Evolutionary conservation across 2,888 invertebrate species (phyloP), one percentile per base, ranked within the genome.

Genomic region (Amaurobius ferox): DNA sequence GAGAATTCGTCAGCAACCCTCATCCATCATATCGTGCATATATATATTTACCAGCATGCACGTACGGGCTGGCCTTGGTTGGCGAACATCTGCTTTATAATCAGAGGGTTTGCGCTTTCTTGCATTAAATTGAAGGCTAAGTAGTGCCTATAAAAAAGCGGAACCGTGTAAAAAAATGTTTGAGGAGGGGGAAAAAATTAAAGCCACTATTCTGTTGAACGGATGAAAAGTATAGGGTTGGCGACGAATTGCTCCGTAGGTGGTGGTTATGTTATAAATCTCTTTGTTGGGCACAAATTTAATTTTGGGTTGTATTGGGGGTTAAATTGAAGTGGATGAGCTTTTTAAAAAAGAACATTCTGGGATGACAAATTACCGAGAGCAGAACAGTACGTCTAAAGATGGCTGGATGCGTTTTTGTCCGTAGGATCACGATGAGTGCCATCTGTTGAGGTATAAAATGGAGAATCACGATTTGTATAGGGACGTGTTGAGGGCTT

Each of bases 61-160:
- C 40, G 55, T 19, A 64, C 76, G 68, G 73, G 80, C 74, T 68
- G 67, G 67, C 55, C 32, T 26, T 71, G 61, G n/a, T n/a, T n/a
- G 68, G 29, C 16, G 55, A 73, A 73, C 70, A 76, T 64, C 64
- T 83, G 71, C 70, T 68, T 55, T 32, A 66, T 83, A 83, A 83
- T 83, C 81, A 83, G 81, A n/a, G 74, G 74, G 32, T 76, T 76
- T 48, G 70, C 71, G 81, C 81, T 40, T 68, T 68, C 74, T 76
- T 76, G 81, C 81, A 83, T 83, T 48, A 76, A 76, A 76, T 76
- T 76, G 81, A 44, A 68, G 74, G 80, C 74, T 81, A 74, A 81
- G 64, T 71, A 64, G 71, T 64, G 32, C 23, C 19, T 5, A 66
- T 19, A 66, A 66, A 66, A 66, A 30, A 23, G 32, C 19, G 35